Evolutionary conservation across 2,113 vertebrate species (phyloP).

Genomic region (Machaerirhynchus nigripectus): DNA sequence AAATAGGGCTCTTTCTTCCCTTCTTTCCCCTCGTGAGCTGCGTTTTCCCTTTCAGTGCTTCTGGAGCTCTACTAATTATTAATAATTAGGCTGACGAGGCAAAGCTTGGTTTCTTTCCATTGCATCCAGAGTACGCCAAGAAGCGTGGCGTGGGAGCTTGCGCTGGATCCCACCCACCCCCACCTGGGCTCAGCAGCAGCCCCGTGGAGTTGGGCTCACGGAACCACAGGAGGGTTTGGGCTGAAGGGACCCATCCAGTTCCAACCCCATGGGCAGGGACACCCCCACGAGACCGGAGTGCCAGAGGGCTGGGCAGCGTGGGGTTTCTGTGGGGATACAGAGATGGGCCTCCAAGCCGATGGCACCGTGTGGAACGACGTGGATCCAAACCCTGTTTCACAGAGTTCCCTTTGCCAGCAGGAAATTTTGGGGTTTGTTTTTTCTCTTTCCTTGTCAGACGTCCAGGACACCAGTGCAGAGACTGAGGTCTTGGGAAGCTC

Average conservation of each 20-base stretch:
- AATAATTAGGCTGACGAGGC: constrained; percentile 9
- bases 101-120: not conserved
- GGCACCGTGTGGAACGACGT: not conserved
- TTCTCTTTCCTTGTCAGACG: accelerated
- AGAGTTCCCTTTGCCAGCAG: not conserved
- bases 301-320: accelerated
- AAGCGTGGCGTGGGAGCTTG: accelerated
- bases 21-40: accelerated
- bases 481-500: not conserved
- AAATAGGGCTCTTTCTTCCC: not conserved
- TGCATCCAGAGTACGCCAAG: not conserved
- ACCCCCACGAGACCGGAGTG: accelerated
- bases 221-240: accelerated
- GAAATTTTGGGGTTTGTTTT: not conserved
- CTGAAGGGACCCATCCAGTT: not conserved
- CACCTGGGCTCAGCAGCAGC: not conserved
- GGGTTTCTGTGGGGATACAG: not conserved
- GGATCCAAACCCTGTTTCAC: not conserved
- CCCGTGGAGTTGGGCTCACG: accelerated
- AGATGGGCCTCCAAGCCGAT: accelerated
- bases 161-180: accelerated
- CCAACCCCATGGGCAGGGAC: not conserved
- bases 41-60: not conserved
- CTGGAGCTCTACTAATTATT: constrained; percentile 14
- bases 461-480: accelerated